A percentile compares a stretch with the other conserved stretches of the same genome.
Evolutionary conservation across 2,113 vertebrate species (phyloP).

Genomic region (Alligator mississippiensis): DNA sequence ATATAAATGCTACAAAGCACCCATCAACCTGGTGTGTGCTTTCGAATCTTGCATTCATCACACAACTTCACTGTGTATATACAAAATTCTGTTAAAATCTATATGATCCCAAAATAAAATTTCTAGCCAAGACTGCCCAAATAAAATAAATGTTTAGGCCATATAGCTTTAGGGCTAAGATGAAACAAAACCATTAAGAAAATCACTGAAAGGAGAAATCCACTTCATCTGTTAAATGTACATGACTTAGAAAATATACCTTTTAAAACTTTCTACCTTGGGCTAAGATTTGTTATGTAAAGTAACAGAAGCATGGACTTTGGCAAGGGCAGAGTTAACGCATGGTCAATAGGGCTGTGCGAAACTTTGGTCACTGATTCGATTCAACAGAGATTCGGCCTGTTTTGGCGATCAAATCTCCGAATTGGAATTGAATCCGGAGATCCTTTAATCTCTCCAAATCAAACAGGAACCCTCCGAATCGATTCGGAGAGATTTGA

Average conservation of each 20-base stretch:
- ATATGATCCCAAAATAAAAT: background rate
- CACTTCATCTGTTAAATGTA: background rate
- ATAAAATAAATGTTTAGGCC: background rate
- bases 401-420: too few relatives aligned
- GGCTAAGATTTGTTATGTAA: background rate
- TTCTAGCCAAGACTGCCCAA: background rate
- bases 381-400: too few relatives aligned
- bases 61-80: background rate
- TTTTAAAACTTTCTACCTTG: background rate
- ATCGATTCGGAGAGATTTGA: too few relatives aligned
- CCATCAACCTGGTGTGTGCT: background rate
- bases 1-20: background rate
- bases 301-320: background rate
- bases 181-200: slow-evolving; percentile 12
- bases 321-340: background rate
- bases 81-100: background rate
- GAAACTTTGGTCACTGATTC: too few relatives aligned
- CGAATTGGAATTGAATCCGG: too few relatives aligned
- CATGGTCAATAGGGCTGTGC: too few relatives aligned
- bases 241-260: background rate
- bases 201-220: background rate
- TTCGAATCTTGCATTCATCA: background rate
- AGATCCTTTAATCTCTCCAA: too few relatives aligned
- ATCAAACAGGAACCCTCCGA: too few relatives aligned
- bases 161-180: background rate